These are phyloP conservation scores for Mormyrops boulengeri DNA, from an alignment of 2,797 vertebrate species.

Conservation along the genomic window DNA sequence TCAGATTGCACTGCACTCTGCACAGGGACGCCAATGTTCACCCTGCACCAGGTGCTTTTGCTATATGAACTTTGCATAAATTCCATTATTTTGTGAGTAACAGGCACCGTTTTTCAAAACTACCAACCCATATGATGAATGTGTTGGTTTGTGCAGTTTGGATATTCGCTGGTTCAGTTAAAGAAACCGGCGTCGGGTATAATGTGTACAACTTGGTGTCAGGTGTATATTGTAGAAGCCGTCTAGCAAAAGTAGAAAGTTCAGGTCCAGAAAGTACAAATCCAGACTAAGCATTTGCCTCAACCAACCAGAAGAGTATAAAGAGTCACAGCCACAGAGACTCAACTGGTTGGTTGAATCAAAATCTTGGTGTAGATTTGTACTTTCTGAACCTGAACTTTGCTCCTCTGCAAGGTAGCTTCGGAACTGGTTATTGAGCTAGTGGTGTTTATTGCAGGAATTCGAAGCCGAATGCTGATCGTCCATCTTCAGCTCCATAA, in stretches of 20 bases:
- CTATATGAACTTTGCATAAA: not conserved
- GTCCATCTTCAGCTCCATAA: not conserved
- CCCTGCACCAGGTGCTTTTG: not conserved
- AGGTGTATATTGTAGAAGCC: not conserved
- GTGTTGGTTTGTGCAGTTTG: not conserved
- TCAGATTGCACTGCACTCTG: not conserved
- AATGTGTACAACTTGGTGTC: not conserved
- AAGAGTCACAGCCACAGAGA: not conserved
- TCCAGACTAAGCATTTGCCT: not conserved
- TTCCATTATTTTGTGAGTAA: not conserved
- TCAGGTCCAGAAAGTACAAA: not conserved
- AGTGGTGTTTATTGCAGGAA: not conserved
- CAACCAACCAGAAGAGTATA: not conserved
- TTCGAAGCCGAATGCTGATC: not conserved
- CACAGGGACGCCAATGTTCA: not conserved
- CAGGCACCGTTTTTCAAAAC: not conserved
- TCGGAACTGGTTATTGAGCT: not conserved
- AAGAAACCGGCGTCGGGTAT: not conserved
- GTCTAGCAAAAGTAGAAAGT: not conserved
- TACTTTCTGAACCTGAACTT: not conserved
- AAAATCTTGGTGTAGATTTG: not conserved
- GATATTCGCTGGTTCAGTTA: not conserved
- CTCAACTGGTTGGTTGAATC: not conserved
- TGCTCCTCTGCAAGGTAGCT: not conserved
- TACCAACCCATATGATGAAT: not conserved